Base-by-base conservation (phyloP, 2,797 vertebrate genomes). In the Gymnothorax reevesii region DNA sequence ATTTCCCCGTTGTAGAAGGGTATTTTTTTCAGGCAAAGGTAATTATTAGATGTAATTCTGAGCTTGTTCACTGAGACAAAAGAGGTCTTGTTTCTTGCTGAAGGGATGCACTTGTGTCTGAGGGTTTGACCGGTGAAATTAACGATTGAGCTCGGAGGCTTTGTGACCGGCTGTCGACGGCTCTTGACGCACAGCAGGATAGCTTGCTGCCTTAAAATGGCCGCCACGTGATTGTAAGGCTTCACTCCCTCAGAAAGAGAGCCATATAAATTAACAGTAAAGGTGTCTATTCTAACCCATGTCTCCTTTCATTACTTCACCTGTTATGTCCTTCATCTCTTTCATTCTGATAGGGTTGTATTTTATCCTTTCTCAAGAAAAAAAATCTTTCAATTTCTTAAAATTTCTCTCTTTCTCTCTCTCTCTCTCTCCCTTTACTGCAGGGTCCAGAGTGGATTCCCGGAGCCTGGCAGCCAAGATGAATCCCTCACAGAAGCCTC, bases 51-150 rank as follows among this genome's bases (percentile, higher is more conserved):
- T 22, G 52, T 80, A 20, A 77, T 77, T 77, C 42, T 6, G 13
- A 52, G 73, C 52, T n/a, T 49, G 20, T 42, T 13, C 73, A 15
- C 12, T 2, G 71, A 3, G 33, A 42, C 66, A 27, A 25, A 8
- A 71, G 8, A 77, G 33, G 13, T n/a, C 42, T 6, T 77, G 73
- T 4, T 17, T 77, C 33, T 15, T 42, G 7, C 33, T 20, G 73
- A 20, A 17, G 20, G 49, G 73, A 33, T 52, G 33, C 33, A 17
- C 5, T 77, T 77, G 33, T 77, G 42, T 49, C 73, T 77, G 73
- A 77, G 73, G 33, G 17, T 52, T 77, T 77, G 73, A 77, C 73
- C 73, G 52, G 73, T 77, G 42, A 77, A 77, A 77, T 77, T 49
- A 77, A 77, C 4, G 73, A 52, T 52, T 77, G 73, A 75, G 33